Conservation (phyloP, 1,140 invertebrate species). For the Aphaenogaster rudis region DNA sequence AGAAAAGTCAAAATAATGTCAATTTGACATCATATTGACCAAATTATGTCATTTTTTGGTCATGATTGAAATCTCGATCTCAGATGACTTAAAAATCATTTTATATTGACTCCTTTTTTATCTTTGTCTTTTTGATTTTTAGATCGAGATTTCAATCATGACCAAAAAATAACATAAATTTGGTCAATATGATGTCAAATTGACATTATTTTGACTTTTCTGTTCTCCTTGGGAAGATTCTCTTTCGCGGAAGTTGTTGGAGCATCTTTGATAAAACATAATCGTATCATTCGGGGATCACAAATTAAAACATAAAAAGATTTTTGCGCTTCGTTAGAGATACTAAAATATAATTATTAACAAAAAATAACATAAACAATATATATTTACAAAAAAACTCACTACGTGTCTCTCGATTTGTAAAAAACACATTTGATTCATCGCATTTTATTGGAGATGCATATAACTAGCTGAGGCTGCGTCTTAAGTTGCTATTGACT, state of each 20-base stretch:
- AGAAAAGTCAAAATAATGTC: too few relatives aligned
- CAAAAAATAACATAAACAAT: background rate
- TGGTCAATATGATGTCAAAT: too few relatives aligned
- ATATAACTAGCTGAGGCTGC: background rate
- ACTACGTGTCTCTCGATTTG: background rate
- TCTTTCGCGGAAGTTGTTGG: background rate
- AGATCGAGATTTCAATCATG: too few relatives aligned
- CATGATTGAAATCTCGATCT: too few relatives aligned
- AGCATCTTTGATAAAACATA: background rate
- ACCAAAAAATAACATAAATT: too few relatives aligned
- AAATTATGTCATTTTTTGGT: too few relatives aligned
- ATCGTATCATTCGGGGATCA: background rate
- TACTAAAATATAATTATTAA: slow-evolving; percentile 16
- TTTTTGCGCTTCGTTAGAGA: background rate
- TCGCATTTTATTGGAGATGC: background rate
- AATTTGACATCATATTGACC: too few relatives aligned
- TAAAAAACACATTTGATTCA: slow-evolving; percentile 2
- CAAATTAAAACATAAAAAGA: background rate
- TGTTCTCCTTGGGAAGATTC: background rate
- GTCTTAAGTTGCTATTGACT: background rate
- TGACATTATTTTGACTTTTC: too few relatives aligned
- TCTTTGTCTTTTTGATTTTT: too few relatives aligned
- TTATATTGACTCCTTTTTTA: too few relatives aligned
- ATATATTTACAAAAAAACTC: background rate
- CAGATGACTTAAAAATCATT: too few relatives aligned